Conservation (phyloP, 2,113 vertebrate species). For the Alexandromys fortis region DNA sequence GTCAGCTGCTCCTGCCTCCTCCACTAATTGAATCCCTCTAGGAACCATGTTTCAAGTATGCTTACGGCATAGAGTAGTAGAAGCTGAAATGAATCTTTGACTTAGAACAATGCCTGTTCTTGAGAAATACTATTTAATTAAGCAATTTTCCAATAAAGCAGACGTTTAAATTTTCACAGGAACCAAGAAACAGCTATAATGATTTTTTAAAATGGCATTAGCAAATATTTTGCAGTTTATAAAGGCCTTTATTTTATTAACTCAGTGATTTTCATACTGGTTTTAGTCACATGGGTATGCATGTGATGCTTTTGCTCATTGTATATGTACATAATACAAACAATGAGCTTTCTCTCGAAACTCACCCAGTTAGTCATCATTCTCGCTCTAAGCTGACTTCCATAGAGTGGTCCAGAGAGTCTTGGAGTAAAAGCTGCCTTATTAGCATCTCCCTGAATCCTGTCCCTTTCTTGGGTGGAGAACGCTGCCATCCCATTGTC, state of each 20-base stretch:
- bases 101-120: slow-evolving; percentile 57
- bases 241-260: not conserved
- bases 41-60: slow-evolving; percentile 48
- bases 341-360: not conserved
- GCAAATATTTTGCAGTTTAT: slow-evolving; percentile 28
- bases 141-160: slow-evolving; percentile 59
- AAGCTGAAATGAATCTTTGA: slow-evolving; percentile 51
- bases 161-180: slow-evolving; percentile 50
- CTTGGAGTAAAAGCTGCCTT: not conserved
- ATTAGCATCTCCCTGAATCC: not conserved
- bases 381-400: not conserved
- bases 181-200: slow-evolving; percentile 24
- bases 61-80: slow-evolving; percentile 51
- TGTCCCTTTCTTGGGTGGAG: not conserved
- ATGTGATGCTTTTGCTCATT: not conserved
- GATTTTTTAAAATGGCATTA: not conserved
- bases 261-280: not conserved
- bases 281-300: not conserved
- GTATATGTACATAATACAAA: not conserved
- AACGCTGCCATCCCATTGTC: not conserved
- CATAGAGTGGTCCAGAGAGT: fast-evolving
- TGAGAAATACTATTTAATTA: slow-evolving; percentile 70
- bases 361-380: not conserved
- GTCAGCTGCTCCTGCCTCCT: not conserved
- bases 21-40: slow-evolving; percentile 3